Percentiles rank a stretch among this genome's conserved stretches.
phyloP scores from a whole-genome alignment of 2,888 invertebrate species.

The Pantelozetes paolii region DNA sequence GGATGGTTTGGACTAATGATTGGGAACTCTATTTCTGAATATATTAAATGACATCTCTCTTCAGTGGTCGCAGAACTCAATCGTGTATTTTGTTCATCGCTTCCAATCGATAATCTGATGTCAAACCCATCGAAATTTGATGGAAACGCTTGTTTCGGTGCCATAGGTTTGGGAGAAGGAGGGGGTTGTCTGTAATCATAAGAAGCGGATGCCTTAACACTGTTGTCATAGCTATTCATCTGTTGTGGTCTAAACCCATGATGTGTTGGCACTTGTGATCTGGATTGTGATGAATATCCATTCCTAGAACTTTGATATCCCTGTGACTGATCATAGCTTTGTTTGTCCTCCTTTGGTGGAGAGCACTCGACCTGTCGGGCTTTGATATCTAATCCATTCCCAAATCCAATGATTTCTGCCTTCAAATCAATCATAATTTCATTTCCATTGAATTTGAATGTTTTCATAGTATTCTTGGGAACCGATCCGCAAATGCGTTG shows the following conservation, averaged over 20 bases:
- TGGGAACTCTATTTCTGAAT: constrained; percentile 46
- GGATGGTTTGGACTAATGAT: constrained; percentile 47
- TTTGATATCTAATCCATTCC: constrained; percentile 37
- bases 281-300: no score
- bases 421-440: constrained; percentile 9
- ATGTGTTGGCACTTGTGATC: not conserved
- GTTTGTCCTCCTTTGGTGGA: not conserved
- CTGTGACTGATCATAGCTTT: not conserved
- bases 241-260: not conserved
- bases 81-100: not conserved
- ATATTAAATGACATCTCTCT: constrained; percentile 46
- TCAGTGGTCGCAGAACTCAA: not conserved
- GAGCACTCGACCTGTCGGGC: constrained; percentile 43
- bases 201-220: not conserved
- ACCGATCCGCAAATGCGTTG: constrained; percentile 45
- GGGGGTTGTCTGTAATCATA: not conserved
- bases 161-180: not conserved
- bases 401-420: not conserved
- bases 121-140: constrained; percentile 19
- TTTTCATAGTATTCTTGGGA: constrained; percentile 37
- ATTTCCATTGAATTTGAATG: constrained; percentile 39
- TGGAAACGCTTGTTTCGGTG: not conserved
- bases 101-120: no score
- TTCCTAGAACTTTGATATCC: no score
- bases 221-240: not conserved